Evolutionary conservation across 1,140 invertebrate species (phyloP), one percentile per base, ranked within the genome.

Genomic region (Macrostomum lignano): DNA sequence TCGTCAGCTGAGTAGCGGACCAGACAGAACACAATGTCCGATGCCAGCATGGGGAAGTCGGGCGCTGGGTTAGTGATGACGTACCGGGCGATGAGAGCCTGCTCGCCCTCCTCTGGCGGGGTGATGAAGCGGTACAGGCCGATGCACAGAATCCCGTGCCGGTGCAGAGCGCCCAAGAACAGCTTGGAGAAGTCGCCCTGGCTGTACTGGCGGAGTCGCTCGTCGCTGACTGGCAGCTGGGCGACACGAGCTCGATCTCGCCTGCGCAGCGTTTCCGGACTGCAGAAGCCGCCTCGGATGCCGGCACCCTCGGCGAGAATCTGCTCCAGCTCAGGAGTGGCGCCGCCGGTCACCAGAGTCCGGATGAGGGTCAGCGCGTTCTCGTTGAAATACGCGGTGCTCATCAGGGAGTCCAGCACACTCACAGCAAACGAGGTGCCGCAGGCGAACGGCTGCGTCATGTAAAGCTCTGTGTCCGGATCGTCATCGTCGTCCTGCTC

Each of bases 1-100:
- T n/a, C n/a, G n/a, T n/a, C n/a, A n/a, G n/a, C n/a, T n/a, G n/a
- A n/a, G n/a, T n/a, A n/a, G n/a, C n/a, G n/a, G n/a, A n/a, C n/a
- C n/a, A n/a, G n/a, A n/a, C n/a, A n/a, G n/a, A n/a, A 33, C 4
- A 86, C 81, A 70, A 91, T 81, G 68, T 94, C 86, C 38, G 84
- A 88, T 39, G 81, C 76, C 54, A 88, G 65, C 47, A 94, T 62
- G 35, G 70, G 72, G 61, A 94, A 93, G 59, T 91, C 81, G 61
- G 84, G 78, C 23, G 82, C 77, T 47, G 91, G 91, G 67, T 96
- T 98, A 20, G 91, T 96, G 53, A 98, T 94, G 46, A 98, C 91
- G 62, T 96, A 98, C 59, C 86, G 67, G 60, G 93, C 20, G n/a
- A n/a, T n/a, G n/a, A n/a, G n/a, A n/a, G n/a, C n/a, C n/a, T n/a